Percentiles rank a stretch among this genome's conserved stretches.
phyloP scores from a whole-genome alignment of 1,140 invertebrate species.

The Ganaspis sp. region DNA sequence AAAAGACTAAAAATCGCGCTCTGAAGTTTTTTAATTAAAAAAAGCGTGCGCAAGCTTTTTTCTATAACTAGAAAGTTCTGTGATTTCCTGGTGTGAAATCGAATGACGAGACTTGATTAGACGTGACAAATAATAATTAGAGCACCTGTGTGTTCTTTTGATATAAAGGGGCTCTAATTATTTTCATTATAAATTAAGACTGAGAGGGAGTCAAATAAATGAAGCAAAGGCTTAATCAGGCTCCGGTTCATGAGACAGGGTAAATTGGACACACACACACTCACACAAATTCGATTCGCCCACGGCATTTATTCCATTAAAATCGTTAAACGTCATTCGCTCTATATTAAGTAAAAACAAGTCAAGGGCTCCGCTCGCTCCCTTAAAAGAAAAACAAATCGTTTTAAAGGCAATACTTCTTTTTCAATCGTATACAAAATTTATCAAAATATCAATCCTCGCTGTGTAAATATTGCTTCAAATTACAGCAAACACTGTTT shows the following conservation, averaged over 20 bases:
- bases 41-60: no score
- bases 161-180: background rate
- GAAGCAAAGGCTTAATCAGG: background rate
- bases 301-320: background rate
- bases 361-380: background rate
- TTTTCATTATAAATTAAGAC: constrained; percentile 11
- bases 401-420: background rate
- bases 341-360: constrained; percentile 12
- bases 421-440: no score
- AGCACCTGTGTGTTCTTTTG: background rate
- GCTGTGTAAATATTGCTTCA: no score
- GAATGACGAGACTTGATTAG: background rate
- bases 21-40: no score
- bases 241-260: background rate
- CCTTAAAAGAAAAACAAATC: background rate
- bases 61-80: no score
- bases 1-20: no score
- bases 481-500: no score
- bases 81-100: background rate
- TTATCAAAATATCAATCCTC: no score
- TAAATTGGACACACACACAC: background rate
- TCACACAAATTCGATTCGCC: background rate
- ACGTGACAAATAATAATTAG: constrained; percentile 10
- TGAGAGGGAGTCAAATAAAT: background rate
- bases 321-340: constrained; percentile 10